phyloP scores from a whole-genome alignment of 1,140 invertebrate genomes.

The Drosophila micromelanica region DNA sequence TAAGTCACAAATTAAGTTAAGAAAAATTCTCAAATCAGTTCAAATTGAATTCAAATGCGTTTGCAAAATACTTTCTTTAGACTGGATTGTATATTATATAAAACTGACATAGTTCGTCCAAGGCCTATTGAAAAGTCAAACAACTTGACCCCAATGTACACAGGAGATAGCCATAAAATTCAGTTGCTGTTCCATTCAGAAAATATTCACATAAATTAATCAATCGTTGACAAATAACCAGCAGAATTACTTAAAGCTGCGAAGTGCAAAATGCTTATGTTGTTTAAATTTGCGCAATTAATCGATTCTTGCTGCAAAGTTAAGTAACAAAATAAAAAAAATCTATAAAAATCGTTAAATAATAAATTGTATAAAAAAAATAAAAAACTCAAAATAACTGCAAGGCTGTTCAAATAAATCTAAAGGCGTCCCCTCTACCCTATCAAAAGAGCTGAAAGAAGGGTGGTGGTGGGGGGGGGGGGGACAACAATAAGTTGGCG shows the following conservation, averaged over 20 bases:
- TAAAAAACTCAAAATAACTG: conserved; percentile 26
- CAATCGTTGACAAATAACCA: conserved; percentile 71
- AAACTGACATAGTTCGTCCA: not conserved
- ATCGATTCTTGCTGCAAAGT: conserved; percentile 66
- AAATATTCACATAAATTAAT: conserved; percentile 71
- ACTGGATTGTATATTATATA: not conserved
- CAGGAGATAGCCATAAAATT: conserved; percentile 26
- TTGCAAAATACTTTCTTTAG: conserved; percentile 26
- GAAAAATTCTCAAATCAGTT: not conserved
- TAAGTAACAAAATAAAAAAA: too few relatives aligned
- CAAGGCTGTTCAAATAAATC: conserved; percentile 10
- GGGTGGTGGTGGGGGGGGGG: not conserved
- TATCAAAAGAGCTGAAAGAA: not conserved
- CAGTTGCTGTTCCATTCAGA: conserved; percentile 30
- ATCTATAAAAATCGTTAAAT: not conserved
- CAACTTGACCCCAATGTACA: conserved; percentile 8
- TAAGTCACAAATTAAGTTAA: not conserved
- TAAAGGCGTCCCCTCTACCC: not conserved
- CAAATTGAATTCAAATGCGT: too few relatives aligned
- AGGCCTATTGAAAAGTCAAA: conserved; percentile 6
- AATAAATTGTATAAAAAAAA: conserved; percentile 11
- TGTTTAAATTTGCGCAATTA: conserved; percentile 72
- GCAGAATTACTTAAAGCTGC: conserved; percentile 67
- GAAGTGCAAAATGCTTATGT: conserved; percentile 24
- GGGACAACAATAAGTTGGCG: conserved; percentile 28